These are phyloP conservation scores for Neoniphon sammara DNA, from an alignment of 2,797 vertebrate genomes.

Conservation along the genomic window DNA sequence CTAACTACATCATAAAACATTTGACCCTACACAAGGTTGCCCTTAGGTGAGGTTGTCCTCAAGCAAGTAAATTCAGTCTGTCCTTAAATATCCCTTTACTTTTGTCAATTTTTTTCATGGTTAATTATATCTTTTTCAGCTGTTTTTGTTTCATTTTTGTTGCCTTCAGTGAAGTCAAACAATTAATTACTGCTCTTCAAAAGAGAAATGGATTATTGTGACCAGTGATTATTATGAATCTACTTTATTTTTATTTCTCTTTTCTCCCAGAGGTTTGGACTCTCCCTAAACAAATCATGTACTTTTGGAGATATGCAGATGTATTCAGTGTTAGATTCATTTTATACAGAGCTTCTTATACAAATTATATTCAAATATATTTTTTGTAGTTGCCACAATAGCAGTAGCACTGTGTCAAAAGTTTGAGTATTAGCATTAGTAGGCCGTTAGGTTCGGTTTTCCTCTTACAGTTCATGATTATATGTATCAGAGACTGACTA, in stretches of 20 bases:
- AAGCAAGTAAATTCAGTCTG: slow-evolving; percentile 26
- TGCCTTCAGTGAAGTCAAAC: neutral
- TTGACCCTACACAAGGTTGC: slow-evolving; percentile 27
- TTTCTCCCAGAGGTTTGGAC: neutral
- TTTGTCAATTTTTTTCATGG: neutral
- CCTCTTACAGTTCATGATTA: slow-evolving; percentile 4
- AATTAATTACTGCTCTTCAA: neutral
- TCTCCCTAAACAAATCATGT: neutral
- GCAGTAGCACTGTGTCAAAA: neutral
- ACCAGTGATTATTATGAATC: neutral
- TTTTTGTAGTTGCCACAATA: slow-evolving; percentile 2
- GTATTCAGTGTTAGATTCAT: no score
- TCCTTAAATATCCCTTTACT: neutral
- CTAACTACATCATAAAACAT: slow-evolving; percentile 21
- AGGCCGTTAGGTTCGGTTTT: slow-evolving; percentile 9
- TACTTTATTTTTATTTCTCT: neutral
- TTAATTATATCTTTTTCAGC: neutral
- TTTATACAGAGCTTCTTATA: no score
- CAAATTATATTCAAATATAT: neutral
- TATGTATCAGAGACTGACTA: slow-evolving; percentile 21
- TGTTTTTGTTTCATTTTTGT: no score
- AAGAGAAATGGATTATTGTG: neutral
- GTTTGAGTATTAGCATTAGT: neutral
- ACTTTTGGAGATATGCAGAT: no score
- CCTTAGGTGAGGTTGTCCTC: neutral